Evolutionary conservation across 1,140 invertebrate genomes (phyloP), one percentile per base, ranked within the genome.

Genomic region (Tachypleus tridentatus): DNA sequence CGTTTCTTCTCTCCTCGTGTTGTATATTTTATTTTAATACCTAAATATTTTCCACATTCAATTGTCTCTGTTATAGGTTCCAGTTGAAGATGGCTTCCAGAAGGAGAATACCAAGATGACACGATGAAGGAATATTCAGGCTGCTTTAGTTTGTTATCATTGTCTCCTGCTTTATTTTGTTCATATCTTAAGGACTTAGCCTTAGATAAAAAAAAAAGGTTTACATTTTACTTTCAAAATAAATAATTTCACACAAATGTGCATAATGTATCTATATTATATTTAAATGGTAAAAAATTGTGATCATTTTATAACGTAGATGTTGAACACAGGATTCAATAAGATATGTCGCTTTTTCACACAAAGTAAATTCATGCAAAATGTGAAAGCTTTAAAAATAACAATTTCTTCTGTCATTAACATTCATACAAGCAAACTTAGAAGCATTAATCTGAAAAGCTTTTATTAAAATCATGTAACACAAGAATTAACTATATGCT

Each of bases 11-110:
- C 70, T 49, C 47, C 59, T 5, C 69, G 64, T 5, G 73, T 73
- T 5, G 74, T 74, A 67, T 75, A 78, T 6, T 71, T 64, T 9
- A 77, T 66, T 58, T 72, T 72, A 0, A 76, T 50, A 0, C 63
- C 51, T 5, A 73, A 53, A 5, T 69, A 62, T 2, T 68, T 61
- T 8, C 70, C 72, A 71, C 77, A 77, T 6, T 69, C 60, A 5
- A 72, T 61, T 5, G 58, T 52, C 4, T 68, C 63, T 9, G 67
- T 61, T 0, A 70, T 51, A 4, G 64, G 62, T 9, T 71, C 70
- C 48, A 77, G 71, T 57, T 76, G 71, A n/a, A 78, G 71, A 67
- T 72, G 76, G 63, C 72, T 77, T n/a, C 73, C 67, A 0, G 74
- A 75, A 9, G 75, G 74, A 2, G 77, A 79, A 67, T 71, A 77